Conservation (phyloP, 2,888 invertebrate genomes). For the Drosophila percnosoma region DNA sequence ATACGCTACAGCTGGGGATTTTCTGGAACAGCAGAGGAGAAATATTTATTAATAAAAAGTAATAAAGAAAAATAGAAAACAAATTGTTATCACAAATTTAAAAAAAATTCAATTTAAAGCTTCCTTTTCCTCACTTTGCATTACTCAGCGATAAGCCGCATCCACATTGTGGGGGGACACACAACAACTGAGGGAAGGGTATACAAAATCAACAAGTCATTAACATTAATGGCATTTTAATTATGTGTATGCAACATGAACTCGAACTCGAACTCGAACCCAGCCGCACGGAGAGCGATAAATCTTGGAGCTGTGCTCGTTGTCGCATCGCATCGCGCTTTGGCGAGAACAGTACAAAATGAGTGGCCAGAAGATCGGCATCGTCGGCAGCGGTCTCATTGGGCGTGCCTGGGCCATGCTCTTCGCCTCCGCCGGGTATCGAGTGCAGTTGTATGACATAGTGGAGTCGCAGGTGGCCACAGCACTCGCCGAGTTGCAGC, state of each 20-base stretch:
- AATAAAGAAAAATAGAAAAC: not conserved
- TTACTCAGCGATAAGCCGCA: slow-evolving; percentile 22
- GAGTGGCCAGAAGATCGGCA: slow-evolving; percentile 90
- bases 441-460: slow-evolving; percentile 95
- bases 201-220: slow-evolving; percentile 55
- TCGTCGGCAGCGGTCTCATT: slow-evolving; percentile 95
- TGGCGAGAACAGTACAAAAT: slow-evolving; percentile 51
- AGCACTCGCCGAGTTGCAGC: slow-evolving; percentile 90
- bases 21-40: too few species aligned
- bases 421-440: slow-evolving; percentile 96
- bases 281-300: slow-evolving; percentile 46
- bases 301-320: slow-evolving; percentile 49
- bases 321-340: not conserved
- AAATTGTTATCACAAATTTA: not conserved
- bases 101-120: not conserved
- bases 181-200: not conserved
- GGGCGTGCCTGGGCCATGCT: slow-evolving; percentile 99
- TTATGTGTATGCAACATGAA: slow-evolving; percentile 56
- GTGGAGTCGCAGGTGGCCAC: slow-evolving; percentile 89
- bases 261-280: slow-evolving; percentile 44
- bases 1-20: not conserved
- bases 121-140: slow-evolving; percentile 1
- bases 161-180: not conserved
- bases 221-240: slow-evolving; percentile 63
- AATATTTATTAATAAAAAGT: not conserved